Evolutionary conservation across 2,113 vertebrate genomes (phyloP), one percentile per base, ranked within the genome.

Genomic region (Silurus asotus): DNA sequence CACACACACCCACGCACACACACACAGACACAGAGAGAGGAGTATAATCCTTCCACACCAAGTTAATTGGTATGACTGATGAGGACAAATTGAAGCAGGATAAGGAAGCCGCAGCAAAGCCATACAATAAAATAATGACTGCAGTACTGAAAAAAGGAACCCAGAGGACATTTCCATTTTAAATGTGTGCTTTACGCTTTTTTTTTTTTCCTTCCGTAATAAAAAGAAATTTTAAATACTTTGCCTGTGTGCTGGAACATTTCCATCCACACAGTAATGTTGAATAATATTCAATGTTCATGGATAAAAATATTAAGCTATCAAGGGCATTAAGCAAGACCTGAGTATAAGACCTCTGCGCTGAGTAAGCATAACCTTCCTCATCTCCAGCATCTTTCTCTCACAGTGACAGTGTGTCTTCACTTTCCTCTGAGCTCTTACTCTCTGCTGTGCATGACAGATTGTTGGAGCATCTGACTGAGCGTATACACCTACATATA

Each of bases 21-120:
- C 17, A 72, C 37, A 74, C 49, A 77, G 5, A 25, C 8, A 19
- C 17, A 37, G 28, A 74, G 25, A 82, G 61, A 79, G 28, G 78
- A 85, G 61, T 83, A 82, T 86, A 88, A 88, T 84, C 84, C 75
- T 64, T 79, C 59, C 80, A 87, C 64, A 82, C 69, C 56, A 55
- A 81, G 84, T 77, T 86, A 88, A 86, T 83, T 83, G 81, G 67
- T 59, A 74, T 84, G 86, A 83, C 67, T 86, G 86, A 76, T 87
- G 81, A 86, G 87, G 23, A 88, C 84, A 76, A 70, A 89, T 82
- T 86, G 81, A 87, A 84, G 80, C 14, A 84, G 75, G 75, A 67
- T 56, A 81, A 67, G 58, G 67, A 56, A 84, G 64, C 82, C 62
- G 82, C 62, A 76, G 83, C 69, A 81, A 56, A 67, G 23, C 58